phyloP scores from a whole-genome alignment of 2,888 invertebrate genomes.

The Leptinotarsa peninsularis region DNA sequence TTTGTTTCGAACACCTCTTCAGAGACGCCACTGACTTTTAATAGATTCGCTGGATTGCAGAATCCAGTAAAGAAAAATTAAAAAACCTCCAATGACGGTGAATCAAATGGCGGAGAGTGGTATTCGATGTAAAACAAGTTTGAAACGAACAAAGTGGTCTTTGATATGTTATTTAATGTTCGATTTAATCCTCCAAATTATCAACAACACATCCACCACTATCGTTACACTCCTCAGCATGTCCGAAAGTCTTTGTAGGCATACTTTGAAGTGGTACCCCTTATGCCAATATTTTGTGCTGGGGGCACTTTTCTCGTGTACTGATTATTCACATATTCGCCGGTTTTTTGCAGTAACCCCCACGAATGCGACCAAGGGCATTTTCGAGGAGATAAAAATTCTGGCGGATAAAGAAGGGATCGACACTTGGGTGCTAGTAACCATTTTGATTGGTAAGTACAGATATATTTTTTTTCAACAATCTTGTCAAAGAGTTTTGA shows the following conservation, averaged over 20 bases:
- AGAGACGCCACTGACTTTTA: too few species aligned
- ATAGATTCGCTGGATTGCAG: too few species aligned
- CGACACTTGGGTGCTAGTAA: constrained; percentile 86
- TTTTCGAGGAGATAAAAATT: constrained; percentile 43
- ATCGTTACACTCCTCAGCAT: not conserved
- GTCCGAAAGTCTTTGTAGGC: constrained; percentile 30
- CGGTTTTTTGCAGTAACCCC: constrained; percentile 44
- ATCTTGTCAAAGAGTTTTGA: too few species aligned
- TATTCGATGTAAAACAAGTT: not conserved
- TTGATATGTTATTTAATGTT: not conserved
- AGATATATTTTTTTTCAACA: not conserved
- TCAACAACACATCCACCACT: not conserved
- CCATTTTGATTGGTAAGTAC: constrained; percentile 81
- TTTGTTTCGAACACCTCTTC: too few species aligned
- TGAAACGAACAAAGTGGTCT: not conserved
- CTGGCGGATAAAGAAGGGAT: constrained; percentile 76
- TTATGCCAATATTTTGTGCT: constrained; percentile 49
- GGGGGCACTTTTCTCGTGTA: constrained; percentile 48
- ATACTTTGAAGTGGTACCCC: constrained; percentile 49
- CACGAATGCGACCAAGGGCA: constrained; percentile 37
- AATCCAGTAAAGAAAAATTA: too few species aligned
- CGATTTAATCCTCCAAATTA: not conserved
- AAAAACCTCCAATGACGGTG: too few species aligned
- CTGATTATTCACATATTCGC: constrained; percentile 44
- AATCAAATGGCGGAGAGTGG: too few species aligned